Conservation (phyloP, 2,113 vertebrate genomes). For the Callospermophilus lateralis region DNA sequence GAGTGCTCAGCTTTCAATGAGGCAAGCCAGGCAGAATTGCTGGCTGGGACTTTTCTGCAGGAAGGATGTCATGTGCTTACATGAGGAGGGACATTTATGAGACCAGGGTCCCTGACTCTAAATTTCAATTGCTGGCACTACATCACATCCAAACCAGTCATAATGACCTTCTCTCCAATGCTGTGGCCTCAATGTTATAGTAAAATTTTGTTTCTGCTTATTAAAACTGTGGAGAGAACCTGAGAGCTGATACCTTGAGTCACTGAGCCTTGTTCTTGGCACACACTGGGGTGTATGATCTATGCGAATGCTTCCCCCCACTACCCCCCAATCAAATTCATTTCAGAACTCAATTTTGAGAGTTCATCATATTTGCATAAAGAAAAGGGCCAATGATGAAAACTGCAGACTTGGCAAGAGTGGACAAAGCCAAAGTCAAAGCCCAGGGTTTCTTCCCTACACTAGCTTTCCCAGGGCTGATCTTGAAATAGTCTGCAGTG, state of each 20-base stretch:
- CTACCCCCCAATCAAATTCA: neutral
- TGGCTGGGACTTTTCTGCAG: conserved; percentile 78
- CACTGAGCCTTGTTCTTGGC: neutral
- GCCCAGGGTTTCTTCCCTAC: neutral
- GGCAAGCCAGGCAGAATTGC: conserved; percentile 73
- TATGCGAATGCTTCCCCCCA: neutral
- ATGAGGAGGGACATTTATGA: conserved; percentile 72
- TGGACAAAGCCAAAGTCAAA: neutral
- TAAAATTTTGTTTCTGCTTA: neutral
- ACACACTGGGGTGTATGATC: neutral
- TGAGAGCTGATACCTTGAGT: fast-evolving
- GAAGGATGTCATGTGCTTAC: conserved; percentile 68
- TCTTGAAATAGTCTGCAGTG: conserved; percentile 39
- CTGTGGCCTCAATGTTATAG: neutral
- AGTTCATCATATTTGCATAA: neutral
- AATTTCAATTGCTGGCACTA: conserved; percentile 22
- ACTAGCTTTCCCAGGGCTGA: neutral
- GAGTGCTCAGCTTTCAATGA: conserved; percentile 83
- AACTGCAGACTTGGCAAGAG: neutral
- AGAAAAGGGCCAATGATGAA: neutral
- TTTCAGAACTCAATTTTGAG: neutral
- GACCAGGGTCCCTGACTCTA: conserved; percentile 26
- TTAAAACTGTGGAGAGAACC: neutral
- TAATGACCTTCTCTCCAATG: neutral
- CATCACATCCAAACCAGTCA: neutral